Conservation (phyloP, 2,888 invertebrate species). For the Calameuta idolon region DNA sequence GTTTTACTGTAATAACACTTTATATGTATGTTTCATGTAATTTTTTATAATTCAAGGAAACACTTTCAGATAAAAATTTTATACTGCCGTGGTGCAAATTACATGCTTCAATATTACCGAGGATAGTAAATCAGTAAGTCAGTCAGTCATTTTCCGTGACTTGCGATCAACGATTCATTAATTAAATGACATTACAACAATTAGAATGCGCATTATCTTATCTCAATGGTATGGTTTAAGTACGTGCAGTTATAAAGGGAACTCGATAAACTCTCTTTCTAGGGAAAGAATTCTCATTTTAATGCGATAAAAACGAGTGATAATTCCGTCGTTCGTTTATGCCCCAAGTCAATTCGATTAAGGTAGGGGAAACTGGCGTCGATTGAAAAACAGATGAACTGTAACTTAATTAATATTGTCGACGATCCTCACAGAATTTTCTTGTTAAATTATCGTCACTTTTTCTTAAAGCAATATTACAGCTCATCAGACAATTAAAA, state of each 20-base stretch:
- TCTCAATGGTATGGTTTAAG: slow-evolving; percentile 20
- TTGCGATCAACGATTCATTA: slow-evolving; percentile 20
- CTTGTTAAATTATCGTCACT: too few relatives aligned
- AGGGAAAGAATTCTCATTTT: not conserved
- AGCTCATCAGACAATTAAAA: too few relatives aligned
- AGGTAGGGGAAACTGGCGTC: too few relatives aligned
- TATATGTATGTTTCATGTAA: not conserved
- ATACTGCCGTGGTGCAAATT: not conserved
- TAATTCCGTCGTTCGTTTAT: not conserved
- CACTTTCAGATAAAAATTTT: not conserved
- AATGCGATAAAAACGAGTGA: not conserved
- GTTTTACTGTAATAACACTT: not conserved
- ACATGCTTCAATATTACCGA: not conserved
- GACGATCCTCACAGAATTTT: too few relatives aligned
- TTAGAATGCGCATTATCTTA: slow-evolving; percentile 36
- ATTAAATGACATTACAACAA: slow-evolving; percentile 29
- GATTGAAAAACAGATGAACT: too few relatives aligned
- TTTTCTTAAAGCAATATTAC: too few relatives aligned
- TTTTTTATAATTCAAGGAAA: not conserved
- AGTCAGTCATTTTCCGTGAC: not conserved
- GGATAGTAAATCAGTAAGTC: not conserved
- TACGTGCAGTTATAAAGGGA: not conserved
- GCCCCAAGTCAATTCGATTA: too few relatives aligned
- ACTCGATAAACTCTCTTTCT: not conserved
- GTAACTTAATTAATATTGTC: too few relatives aligned